These are phyloP conservation scores for Pelochelys cantorii DNA, from an alignment of 2,797 vertebrate species.

Conservation along the genomic window DNA sequence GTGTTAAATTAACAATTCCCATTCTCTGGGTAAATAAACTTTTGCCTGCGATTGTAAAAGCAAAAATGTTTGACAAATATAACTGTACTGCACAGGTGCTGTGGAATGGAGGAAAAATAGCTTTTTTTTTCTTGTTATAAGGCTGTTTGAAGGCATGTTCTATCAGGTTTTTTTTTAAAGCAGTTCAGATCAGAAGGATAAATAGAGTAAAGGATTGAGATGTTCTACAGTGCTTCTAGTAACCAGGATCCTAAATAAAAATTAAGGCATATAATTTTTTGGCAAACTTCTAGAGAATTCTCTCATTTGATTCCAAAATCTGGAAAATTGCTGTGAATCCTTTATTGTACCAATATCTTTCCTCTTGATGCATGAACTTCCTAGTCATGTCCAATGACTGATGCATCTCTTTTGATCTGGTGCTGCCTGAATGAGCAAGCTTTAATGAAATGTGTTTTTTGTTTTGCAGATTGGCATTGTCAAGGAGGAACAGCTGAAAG, in stretches of 20 bases:
- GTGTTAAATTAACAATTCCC: not conserved
- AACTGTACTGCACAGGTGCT: not conserved
- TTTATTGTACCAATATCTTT: not conserved
- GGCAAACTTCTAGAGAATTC: not conserved
- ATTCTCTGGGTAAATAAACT: not conserved
- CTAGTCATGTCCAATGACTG: not conserved
- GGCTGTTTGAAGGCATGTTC: not conserved
- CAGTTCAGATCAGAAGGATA: not conserved
- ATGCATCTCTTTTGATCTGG: not conserved
- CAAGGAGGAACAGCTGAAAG: slow-evolving; percentile 88
- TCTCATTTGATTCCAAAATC: not conserved
- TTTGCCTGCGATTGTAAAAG: not conserved
- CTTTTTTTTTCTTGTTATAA: not conserved
- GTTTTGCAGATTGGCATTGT: slow-evolving; percentile 86
- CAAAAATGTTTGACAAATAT: not conserved
- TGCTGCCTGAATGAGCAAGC: not conserved
- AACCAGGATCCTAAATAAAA: not conserved
- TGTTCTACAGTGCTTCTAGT: not conserved
- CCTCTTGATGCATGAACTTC: not conserved
- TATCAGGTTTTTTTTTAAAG: not conserved
- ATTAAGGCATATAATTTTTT: not conserved
- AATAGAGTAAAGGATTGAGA: not conserved
- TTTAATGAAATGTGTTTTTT: slow-evolving; percentile 55
- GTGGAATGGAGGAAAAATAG: not conserved
- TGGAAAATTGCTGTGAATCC: not conserved